Base-by-base conservation (phyloP, 2,797 vertebrate genomes). In the Sebastes umbrosus region DNA sequence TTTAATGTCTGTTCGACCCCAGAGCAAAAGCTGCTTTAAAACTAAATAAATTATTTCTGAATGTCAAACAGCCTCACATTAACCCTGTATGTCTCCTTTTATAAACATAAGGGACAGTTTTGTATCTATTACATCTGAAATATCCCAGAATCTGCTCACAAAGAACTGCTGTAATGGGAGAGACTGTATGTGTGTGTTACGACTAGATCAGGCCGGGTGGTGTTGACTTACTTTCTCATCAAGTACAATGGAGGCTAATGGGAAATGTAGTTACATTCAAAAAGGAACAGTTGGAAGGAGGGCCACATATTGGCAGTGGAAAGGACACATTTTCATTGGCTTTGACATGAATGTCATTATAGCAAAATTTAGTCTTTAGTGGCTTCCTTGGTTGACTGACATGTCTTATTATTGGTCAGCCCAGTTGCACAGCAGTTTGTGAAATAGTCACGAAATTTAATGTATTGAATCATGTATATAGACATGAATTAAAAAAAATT, bases 141-240 rank as follows among this genome's bases (percentile, higher is more conserved):
- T 73, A 80, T 74, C 88, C 75, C 31, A 79, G 84, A 86, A 77
- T 34, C 16, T 63, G 39, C 27, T 59, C 16, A 54, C 14, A 46
- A 62, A 66, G 54, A 82, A 55, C 83, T 75, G 77, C 80, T 91
- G 91, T 90, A 93, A 94, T 46, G 8, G 64, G 80, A 91, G 91
- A 88, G 87, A 85, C 70, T 43, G 81, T 77, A 16, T 46, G 65
- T 71, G 69, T 78, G 76, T 82, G 83, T 92, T 83, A 87, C 69
- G 88, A 88, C 82, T 52, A 81, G 82, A 88, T 87, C 87, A 84
- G 69, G 68, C 81, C 50, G 60, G 59, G 72, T 62, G 90, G 92
- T 94, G 87, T 92, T 90, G 84, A 75, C 89, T 94, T 94, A 92
- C 92, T 88, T 65, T 84, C 73, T 88, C 77, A 77, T 83, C 76